These are phyloP conservation scores for Channa argus DNA, from an alignment of 2,113 vertebrate genomes.

Conservation along the genomic window DNA sequence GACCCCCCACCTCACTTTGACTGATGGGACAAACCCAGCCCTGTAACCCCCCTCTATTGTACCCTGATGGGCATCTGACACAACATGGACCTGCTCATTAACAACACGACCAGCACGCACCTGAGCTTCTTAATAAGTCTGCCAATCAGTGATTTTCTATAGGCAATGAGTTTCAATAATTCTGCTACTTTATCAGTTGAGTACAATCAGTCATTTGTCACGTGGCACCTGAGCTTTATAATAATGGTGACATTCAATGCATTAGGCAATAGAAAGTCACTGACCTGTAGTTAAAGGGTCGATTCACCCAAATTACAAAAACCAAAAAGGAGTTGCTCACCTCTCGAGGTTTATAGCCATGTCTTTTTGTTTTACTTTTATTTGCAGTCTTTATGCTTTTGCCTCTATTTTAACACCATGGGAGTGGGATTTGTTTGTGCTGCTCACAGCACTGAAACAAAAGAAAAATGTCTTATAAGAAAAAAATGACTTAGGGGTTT, in stretches of 20 bases:
- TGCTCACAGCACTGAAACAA: neutral
- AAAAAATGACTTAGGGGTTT: too few relatives aligned
- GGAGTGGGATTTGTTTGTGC: neutral
- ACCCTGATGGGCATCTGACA: constrained; percentile 81
- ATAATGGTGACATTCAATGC: constrained; percentile 44
- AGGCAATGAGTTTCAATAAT: constrained; percentile 16
- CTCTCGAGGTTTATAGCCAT: neutral
- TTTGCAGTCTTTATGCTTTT: neutral
- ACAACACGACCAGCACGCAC: constrained; percentile 47
- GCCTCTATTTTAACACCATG: neutral
- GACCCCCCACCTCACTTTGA: constrained; percentile 76
- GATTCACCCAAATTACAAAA: constrained; percentile 31
- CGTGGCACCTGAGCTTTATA: constrained; percentile 57
- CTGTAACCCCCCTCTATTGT: constrained; percentile 71
- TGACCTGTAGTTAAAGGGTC: constrained; percentile 57
- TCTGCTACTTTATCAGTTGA: constrained; percentile 48
- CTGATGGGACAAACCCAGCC: constrained; percentile 72
- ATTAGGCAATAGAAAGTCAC: constrained; percentile 22
- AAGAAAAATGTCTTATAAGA: too few relatives aligned
- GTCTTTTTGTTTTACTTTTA: neutral
- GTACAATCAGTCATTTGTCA: constrained; percentile 57
- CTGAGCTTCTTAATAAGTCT: constrained; percentile 76
- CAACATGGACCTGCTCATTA: constrained; percentile 65
- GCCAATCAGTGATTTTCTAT: constrained; percentile 70
- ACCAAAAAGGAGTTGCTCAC: neutral